phyloP scores from a whole-genome alignment of 2,888 invertebrate species.

The Toxonevra muliebris region DNA sequence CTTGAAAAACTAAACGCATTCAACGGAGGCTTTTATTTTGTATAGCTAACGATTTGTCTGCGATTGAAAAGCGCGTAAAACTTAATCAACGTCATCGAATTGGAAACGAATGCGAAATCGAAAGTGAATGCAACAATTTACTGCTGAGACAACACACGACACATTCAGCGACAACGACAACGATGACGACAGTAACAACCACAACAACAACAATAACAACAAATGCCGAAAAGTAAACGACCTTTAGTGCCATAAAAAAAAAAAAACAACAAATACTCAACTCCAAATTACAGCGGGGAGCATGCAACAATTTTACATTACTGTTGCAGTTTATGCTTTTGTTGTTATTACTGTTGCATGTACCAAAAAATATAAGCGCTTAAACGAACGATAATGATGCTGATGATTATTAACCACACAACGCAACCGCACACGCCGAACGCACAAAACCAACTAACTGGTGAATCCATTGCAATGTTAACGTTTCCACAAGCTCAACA shows the following conservation, averaged over 20 bases:
- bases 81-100: background rate
- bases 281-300: slow-evolving; percentile 44
- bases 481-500: too few relatives aligned
- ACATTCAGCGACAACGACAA: background rate
- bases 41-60: too few relatives aligned
- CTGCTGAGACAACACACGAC: slow-evolving; percentile 1
- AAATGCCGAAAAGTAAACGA: slow-evolving; percentile 62
- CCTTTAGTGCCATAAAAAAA: slow-evolving; percentile 60
- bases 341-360: slow-evolving; percentile 41
- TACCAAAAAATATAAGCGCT: slow-evolving; percentile 24
- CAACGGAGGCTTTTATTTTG: too few relatives aligned
- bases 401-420: slow-evolving; percentile 1
- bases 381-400: background rate
- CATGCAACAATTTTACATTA: slow-evolving; percentile 45
- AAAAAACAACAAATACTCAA: slow-evolving; percentile 3
- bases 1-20: too few relatives aligned
- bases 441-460: slow-evolving; percentile 58
- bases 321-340: slow-evolving; percentile 11
- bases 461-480: too few relatives aligned
- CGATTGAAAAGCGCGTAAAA: too few relatives aligned
- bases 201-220: slow-evolving; percentile 17
- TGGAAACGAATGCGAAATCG: slow-evolving; percentile 16
- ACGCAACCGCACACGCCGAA: slow-evolving; percentile 57
- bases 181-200: slow-evolving; percentile 18
- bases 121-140: slow-evolving; percentile 23